phyloP scores from a whole-genome alignment of 2,888 invertebrate genomes.

The Hirtodrosophila cameraria region DNA sequence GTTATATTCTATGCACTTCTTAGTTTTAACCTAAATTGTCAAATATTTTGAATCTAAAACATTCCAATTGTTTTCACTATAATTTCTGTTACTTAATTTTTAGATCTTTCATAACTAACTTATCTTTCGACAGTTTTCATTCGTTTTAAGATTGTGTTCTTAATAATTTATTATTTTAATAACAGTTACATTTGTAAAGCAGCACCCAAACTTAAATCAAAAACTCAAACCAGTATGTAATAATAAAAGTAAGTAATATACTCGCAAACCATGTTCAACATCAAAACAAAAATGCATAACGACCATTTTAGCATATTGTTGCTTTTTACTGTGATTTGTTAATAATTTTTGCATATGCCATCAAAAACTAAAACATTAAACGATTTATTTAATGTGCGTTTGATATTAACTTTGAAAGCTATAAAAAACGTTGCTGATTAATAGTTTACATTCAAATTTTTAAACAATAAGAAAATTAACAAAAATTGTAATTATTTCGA shows the following conservation, averaged over 20 bases:
- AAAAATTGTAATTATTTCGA: slow-evolving; percentile 26
- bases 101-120: background rate
- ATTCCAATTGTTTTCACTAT: slow-evolving; percentile 45
- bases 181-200: slow-evolving; percentile 40
- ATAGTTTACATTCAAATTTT: slow-evolving; percentile 47
- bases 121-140: background rate
- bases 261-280: slow-evolving; percentile 18
- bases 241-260: too few species aligned
- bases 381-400: slow-evolving; percentile 24
- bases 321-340: slow-evolving; percentile 78
- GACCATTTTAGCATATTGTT: slow-evolving; percentile 64
- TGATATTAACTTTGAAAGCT: slow-evolving; percentile 13
- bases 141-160: background rate
- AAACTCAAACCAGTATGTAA: too few species aligned
- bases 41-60: slow-evolving; percentile 25
- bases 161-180: slow-evolving; percentile 8
- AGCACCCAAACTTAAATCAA: slow-evolving; percentile 36
- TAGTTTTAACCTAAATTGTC: slow-evolving; percentile 37
- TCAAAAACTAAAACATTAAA: slow-evolving; percentile 31
- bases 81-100: slow-evolving; percentile 39
- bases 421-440: slow-evolving; percentile 51
- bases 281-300: slow-evolving; percentile 30
- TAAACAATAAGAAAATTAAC: slow-evolving; percentile 30
- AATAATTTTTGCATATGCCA: slow-evolving; percentile 68
- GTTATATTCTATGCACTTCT: slow-evolving; percentile 24